Conservation (phyloP, 1,140 invertebrate species). For the Drosophila micromelanica region DNA sequence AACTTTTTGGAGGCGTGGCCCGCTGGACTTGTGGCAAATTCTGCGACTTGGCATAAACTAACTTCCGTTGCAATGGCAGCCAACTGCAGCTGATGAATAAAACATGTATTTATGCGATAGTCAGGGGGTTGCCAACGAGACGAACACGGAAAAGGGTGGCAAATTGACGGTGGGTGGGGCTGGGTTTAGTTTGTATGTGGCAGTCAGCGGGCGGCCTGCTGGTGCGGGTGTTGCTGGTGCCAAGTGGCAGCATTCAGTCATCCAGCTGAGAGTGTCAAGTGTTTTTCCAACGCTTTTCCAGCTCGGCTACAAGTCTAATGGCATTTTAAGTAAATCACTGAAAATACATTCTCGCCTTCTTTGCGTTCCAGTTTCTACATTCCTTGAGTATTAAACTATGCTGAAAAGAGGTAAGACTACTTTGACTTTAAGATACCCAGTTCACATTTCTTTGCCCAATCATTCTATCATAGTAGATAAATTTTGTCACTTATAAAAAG, state of each 20-base stretch:
- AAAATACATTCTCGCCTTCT: too few species aligned
- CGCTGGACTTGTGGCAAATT: conserved; percentile 32
- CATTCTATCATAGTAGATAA: too few species aligned
- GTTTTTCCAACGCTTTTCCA: conserved; percentile 39
- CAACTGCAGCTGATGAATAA: conserved; percentile 66
- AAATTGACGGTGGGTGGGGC: too few species aligned
- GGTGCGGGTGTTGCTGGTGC: neutral
- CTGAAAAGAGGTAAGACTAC: too few species aligned
- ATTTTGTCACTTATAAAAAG: too few species aligned
- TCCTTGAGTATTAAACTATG: too few species aligned
- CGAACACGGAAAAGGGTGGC: neutral
- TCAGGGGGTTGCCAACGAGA: conserved; percentile 13
- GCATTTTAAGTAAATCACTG: conserved; percentile 65
- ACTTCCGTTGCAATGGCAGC: conserved; percentile 60
- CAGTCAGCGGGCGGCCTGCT: neutral
- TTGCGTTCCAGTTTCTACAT: too few species aligned
- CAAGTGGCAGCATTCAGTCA: conserved; percentile 49
- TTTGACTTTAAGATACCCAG: too few species aligned
- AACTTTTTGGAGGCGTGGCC: conserved; percentile 45
- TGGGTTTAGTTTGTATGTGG: too few species aligned
- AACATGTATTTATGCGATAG: conserved; percentile 65
- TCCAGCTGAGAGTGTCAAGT: conserved; percentile 57
- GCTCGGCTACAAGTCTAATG: conserved; percentile 49
- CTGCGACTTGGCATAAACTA: conserved; percentile 64
- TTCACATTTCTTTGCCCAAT: too few species aligned